Evolutionary conservation across 2,888 invertebrate genomes (phyloP), one percentile per base, ranked within the genome.

Genomic region (Athalia rosae): DNA sequence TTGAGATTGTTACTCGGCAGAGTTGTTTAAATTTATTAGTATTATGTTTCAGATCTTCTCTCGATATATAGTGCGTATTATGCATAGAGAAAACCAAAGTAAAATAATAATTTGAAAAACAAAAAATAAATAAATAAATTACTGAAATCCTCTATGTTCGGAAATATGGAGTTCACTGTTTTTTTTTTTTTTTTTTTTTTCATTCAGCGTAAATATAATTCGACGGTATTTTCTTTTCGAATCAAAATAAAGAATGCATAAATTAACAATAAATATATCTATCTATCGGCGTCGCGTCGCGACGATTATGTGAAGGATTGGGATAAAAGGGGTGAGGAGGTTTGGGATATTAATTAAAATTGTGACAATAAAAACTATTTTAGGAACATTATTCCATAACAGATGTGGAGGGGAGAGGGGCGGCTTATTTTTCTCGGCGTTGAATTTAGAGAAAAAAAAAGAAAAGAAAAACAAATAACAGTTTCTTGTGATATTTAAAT

Each of bases 121-220:
- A 50, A 67, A 67, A 67, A 81, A 84, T 87, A 86, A 86, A 50
- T 50, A 67, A 85, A 87, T 87, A 86, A 86, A 86, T 87, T 85
- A 86, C 81, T 80, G 83, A 81, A 82, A 82, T 83, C 78, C 82
- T 84, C 82, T 79, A 77, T 77, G 79, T 67, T 47, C n/a, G 48
- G 67, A 62, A 11, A 43, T 28, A 66, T 43, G 45, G 47, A 64
- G 45, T 47, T 64, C 28, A 28, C n/a, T 53, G 0, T 53, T 4
- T 62, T 13, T 11, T 50, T 28, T 50, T 58, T 71, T 71, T n/a
- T n/a, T n/a, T 53, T 4, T 62, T 13, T 11, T 50, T 28, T 50
- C 58, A 71, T 71, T 71, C 58, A n/a, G 47, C 3, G 58, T 67
- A 28, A 50, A 67, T 67, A 71, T 69, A 28, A 5, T 71, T 58